Base-by-base conservation (phyloP, 2,888 invertebrate species). In the Clostera curtula region DNA sequence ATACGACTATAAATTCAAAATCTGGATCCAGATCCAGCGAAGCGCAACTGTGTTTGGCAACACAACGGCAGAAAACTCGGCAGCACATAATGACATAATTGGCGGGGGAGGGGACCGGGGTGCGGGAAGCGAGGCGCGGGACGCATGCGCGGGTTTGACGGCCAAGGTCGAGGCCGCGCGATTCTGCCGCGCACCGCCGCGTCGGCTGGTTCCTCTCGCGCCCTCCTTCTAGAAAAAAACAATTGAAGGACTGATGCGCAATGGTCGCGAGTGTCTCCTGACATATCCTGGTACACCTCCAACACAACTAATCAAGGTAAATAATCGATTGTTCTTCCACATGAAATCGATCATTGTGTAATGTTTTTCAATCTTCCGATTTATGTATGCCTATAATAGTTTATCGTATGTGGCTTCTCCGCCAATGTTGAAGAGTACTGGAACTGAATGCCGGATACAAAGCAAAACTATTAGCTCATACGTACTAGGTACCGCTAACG, bases 151-250 rank as follows among this genome's bases (percentile, higher is more conserved):
- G 67, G 54, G 69, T 82, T 82, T 83, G 82, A 74, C 79, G 83
- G 83, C 83, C 83, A 83, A 83, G 83, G 83, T 82, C 82, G 82
- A 82, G 80, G 83, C 67, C 74, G 71, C 58, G 68, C 75, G 75
- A 82, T 71, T 80, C 79, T 45, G 68, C 77, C 76, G 79, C 79
- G 77, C 77, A 71, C 80, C 76, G 77, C 66, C 77, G 79, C 72
- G 61, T 66, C 65, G 72, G 71, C 67, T 60, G 65, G 79, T 73
- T 60, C 64, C 58, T 67, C 64, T 57, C 47, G 62, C 63, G 59
- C 63, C 66, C 64, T 69, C 65, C 61, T 65, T 68, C 60, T 69
- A 59, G 57, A 66, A 70, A 65, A 55, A 49, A 53, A 56, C 10
- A 15, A n/a, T 53, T 51, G 45, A 56, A 56, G 65, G 60, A 60